Percentiles rank a stretch among this genome's conserved stretches.
These are phyloP conservation scores for Tortricodes alternella DNA, from an alignment of 2,888 invertebrate species.

Conservation along the genomic window DNA sequence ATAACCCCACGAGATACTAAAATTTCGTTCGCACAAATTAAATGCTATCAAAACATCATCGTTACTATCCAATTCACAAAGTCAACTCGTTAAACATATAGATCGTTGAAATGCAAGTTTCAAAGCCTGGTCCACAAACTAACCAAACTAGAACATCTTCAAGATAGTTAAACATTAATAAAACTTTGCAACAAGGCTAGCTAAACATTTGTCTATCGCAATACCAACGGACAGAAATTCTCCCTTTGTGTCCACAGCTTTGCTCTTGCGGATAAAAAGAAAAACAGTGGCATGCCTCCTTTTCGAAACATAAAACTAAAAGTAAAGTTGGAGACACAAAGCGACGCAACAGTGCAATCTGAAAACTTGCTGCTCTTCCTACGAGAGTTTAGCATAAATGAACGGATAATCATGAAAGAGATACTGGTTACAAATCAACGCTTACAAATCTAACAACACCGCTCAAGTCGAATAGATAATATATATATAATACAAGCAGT, in stretches of 20 bases:
- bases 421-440: too few species aligned
- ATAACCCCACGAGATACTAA: too few species aligned
- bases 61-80: too few species aligned
- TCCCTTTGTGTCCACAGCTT: background rate
- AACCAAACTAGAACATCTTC: background rate
- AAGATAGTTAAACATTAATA: background rate
- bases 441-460: too few species aligned
- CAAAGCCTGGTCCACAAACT: background rate
- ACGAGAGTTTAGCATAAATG: background rate
- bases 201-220: background rate
- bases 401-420: background rate
- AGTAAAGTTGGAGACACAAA: background rate
- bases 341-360: background rate
- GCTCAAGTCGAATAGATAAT: too few species aligned
- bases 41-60: too few species aligned
- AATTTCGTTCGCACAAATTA: too few species aligned
- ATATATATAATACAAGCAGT: too few species aligned
- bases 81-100: too few species aligned
- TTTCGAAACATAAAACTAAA: background rate
- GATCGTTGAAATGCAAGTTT: background rate
- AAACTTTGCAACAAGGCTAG: background rate
- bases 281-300: background rate
- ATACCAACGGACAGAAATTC: background rate
- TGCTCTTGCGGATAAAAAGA: background rate
- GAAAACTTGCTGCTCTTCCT: background rate